phyloP scores from a whole-genome alignment of 2,113 vertebrate genomes.

The Menidia beryllina region DNA sequence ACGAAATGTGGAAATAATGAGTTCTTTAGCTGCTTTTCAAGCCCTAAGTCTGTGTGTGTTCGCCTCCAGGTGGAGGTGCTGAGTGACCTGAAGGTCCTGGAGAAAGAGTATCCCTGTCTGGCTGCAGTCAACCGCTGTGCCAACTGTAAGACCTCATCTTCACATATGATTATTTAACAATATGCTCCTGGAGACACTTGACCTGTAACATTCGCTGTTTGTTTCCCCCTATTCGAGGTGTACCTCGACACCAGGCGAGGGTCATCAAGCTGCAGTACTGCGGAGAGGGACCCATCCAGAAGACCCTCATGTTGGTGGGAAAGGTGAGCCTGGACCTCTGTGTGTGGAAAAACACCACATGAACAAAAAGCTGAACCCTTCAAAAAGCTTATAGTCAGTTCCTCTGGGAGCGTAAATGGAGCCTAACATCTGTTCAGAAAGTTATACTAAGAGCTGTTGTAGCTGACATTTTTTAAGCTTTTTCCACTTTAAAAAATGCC shows the following conservation, averaged over 20 bases:
- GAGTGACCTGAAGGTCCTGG: constrained; percentile 70
- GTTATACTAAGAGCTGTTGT: no score
- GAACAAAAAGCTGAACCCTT: no score
- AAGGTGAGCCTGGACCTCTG: constrained; percentile 75
- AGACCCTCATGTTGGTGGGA: constrained; percentile 84
- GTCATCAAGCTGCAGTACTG: constrained; percentile 83
- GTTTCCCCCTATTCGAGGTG: constrained; percentile 58
- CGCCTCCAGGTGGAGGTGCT: constrained; percentile 75
- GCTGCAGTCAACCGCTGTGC: constrained; percentile 87
- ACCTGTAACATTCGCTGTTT: neutral
- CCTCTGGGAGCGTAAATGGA: no score
- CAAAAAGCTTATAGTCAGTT: no score
- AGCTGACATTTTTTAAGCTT: no score
- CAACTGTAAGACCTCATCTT: constrained; percentile 64
- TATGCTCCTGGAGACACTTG: no score
- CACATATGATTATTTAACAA: neutral
- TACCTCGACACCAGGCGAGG: constrained; percentile 83
- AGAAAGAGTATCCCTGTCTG: constrained; percentile 84
- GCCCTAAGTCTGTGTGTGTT: constrained; percentile 1
- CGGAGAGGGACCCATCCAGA: constrained; percentile 78
- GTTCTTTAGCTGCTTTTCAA: neutral
- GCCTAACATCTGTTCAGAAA: no score
- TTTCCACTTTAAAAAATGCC: no score
- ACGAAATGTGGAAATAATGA: neutral
- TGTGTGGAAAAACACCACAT: no score